Conservation (phyloP, 2,797 vertebrate species). For the Pipistrellus pygmaeus region DNA sequence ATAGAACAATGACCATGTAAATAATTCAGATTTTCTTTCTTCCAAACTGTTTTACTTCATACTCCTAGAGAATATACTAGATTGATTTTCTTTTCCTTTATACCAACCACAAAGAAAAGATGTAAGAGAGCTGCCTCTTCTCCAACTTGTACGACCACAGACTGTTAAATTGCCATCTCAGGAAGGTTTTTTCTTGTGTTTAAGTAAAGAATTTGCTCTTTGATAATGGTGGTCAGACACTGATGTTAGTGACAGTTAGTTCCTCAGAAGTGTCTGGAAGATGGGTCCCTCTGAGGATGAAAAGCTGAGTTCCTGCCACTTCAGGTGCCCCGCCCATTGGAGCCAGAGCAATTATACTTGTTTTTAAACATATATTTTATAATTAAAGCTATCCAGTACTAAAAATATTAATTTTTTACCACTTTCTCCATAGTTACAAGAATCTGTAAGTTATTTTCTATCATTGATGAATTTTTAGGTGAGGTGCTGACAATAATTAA, state of each 20-base stretch:
- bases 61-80: background rate
- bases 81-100: background rate
- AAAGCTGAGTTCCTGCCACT: background rate
- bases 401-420: background rate
- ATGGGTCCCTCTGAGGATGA: background rate
- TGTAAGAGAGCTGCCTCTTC: background rate
- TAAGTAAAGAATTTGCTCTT: background rate
- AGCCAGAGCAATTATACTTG: background rate
- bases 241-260: background rate
- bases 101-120: conserved; percentile 21
- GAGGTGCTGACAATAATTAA: conserved; percentile 7
- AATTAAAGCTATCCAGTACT: background rate
- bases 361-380: background rate
- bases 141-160: background rate
- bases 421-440: background rate
- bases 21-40: background rate
- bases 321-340: background rate
- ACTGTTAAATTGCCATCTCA: background rate
- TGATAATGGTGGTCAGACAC: background rate
- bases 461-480: conserved; percentile 13
- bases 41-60: conserved; percentile 16
- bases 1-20: conserved; percentile 4
- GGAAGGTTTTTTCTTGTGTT: background rate
- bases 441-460: conserved; percentile 12
- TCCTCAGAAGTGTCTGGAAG: background rate